phyloP scores from a whole-genome alignment of 2,888 invertebrate species.

The Meiosimyza platycephala region DNA sequence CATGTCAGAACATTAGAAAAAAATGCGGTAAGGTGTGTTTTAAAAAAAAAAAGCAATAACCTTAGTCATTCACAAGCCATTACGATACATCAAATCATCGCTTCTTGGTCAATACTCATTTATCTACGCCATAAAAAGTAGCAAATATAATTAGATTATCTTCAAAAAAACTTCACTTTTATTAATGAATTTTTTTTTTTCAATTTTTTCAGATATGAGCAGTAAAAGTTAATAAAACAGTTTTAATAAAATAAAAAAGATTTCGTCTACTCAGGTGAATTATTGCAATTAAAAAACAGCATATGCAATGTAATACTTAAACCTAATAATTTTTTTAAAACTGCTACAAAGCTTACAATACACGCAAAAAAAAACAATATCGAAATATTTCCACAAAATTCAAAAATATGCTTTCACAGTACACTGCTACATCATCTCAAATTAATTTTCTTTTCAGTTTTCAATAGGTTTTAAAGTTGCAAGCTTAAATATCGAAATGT shows the following conservation, averaged over 20 bases:
- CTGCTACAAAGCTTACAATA: too few species aligned
- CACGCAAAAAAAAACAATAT: too few species aligned
- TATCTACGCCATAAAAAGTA: neutral
- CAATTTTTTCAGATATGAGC: constrained; percentile 37
- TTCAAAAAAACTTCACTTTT: too few species aligned
- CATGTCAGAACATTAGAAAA: too few species aligned
- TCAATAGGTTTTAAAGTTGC: constrained; percentile 30
- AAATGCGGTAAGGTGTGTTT: too few species aligned
- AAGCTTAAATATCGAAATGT: constrained; percentile 23
- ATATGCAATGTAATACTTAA: too few species aligned
- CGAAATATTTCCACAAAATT: too few species aligned
- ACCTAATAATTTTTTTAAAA: too few species aligned
- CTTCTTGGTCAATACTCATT: neutral
- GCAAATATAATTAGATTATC: too few species aligned
- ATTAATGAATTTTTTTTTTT: constrained; percentile 24
- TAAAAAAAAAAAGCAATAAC: too few species aligned
- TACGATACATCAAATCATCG: neutral
- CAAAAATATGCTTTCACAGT: neutral
- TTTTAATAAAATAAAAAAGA: constrained; percentile 10
- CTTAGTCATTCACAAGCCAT: neutral
- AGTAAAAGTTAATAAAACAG: constrained; percentile 13
- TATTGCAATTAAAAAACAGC: neutral
- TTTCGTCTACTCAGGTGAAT: constrained; percentile 32
- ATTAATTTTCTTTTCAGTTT: neutral
- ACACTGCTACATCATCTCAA: neutral